These are phyloP conservation scores for Hyles lineata DNA, from an alignment of 2,888 invertebrate genomes.

Conservation along the genomic window DNA sequence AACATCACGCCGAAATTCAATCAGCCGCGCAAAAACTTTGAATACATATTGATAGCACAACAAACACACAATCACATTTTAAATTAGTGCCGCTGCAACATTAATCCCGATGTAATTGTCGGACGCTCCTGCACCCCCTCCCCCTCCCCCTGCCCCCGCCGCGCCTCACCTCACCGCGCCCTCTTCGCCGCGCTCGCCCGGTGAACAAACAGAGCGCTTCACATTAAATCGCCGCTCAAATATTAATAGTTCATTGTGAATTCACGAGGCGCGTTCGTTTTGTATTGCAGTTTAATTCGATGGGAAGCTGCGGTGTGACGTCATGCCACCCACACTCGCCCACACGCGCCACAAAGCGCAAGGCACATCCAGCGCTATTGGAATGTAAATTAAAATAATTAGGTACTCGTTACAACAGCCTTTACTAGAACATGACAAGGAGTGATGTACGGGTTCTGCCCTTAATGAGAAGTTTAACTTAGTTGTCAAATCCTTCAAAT, in stretches of 20 bases:
- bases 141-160: no score
- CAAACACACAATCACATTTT: slow-evolving; percentile 23
- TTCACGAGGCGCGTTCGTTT: slow-evolving; percentile 19
- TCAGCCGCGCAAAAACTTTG: slow-evolving; percentile 13
- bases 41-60: slow-evolving; percentile 1
- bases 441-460: no score
- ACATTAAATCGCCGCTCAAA: slow-evolving; percentile 16
- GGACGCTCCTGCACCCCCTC: not conserved
- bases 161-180: not conserved
- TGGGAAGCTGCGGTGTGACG: not conserved
- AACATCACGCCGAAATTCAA: slow-evolving; percentile 14
- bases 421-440: no score
- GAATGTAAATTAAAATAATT: not conserved
- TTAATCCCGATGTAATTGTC: slow-evolving; percentile 25
- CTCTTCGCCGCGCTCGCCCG: not conserved
- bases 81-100: slow-evolving; percentile 23
- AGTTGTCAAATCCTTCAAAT: no score
- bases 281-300: slow-evolving; percentile 15
- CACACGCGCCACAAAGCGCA: not conserved
- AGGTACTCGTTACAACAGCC: no score
- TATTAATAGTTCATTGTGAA: slow-evolving; percentile 23
- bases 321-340: not conserved
- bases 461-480: no score
- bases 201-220: slow-evolving; percentile 3
- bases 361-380: not conserved